Conservation (phyloP, 2,797 vertebrate genomes). For the Distichodus sexfasciatus region DNA sequence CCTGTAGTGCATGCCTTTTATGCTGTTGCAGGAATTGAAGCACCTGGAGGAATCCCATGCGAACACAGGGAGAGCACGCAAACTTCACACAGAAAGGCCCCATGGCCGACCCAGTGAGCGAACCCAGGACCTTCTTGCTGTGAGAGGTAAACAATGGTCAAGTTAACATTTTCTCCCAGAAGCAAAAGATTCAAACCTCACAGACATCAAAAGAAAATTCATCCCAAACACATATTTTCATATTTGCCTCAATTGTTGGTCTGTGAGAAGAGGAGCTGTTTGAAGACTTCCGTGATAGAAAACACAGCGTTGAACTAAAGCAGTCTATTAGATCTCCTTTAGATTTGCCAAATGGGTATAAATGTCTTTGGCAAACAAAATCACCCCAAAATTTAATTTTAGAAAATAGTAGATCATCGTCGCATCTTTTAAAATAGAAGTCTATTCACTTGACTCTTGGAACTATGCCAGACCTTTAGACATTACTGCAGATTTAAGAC, state of each 20-base stretch:
- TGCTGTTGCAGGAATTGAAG: too few relatives aligned
- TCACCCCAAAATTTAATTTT: too few relatives aligned
- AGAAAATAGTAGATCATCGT: too few relatives aligned
- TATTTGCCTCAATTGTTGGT: not conserved
- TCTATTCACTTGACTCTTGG: too few relatives aligned
- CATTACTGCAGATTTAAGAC: not conserved
- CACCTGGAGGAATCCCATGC: too few relatives aligned
- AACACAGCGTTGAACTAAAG: not conserved
- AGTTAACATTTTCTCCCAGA: not conserved
- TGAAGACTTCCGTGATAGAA: not conserved
- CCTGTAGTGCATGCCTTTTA: too few relatives aligned
- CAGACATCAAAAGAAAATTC: conserved; percentile 1
- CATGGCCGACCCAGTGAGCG: too few relatives aligned
- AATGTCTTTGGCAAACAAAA: not conserved
- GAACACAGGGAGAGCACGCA: too few relatives aligned
- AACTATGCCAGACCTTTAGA: not conserved
- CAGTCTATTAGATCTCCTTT: not conserved
- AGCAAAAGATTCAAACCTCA: conserved; percentile 4
- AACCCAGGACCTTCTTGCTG: not conserved
- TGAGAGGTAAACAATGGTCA: not conserved
- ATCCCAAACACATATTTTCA: not conserved
- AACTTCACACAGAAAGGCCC: too few relatives aligned
- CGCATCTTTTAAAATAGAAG: too few relatives aligned
- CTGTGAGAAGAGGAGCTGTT: not conserved
- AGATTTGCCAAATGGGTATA: not conserved